Percentiles rank a stretch among this genome's conserved stretches.
Conservation (phyloP, 1,140 invertebrate genomes). For the Palaemon carinicauda region DNA sequence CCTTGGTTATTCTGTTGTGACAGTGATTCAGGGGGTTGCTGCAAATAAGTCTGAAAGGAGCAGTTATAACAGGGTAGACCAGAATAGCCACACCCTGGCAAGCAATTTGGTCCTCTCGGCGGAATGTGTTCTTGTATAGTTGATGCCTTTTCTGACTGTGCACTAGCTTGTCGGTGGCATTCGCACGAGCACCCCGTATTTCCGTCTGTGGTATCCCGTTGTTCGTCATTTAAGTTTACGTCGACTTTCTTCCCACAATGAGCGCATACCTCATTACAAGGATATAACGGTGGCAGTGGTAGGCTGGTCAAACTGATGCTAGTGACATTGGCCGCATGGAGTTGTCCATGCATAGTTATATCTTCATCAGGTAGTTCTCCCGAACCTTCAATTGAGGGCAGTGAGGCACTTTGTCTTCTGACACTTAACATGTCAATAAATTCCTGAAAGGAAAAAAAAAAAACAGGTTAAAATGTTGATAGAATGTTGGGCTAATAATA, state of each 20-base stretch:
- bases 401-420: too few species aligned
- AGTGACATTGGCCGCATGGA: too few species aligned
- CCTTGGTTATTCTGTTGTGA: neutral
- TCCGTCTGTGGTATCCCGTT: neutral
- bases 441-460: too few species aligned
- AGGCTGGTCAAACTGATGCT: neutral
- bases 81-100: slow-evolving; percentile 13
- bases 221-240: neutral
- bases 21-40: neutral
- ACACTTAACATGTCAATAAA: too few species aligned
- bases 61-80: slow-evolving; percentile 17
- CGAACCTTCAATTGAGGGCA: too few species aligned
- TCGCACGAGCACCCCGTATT: neutral
- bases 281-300: neutral
- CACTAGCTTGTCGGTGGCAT: neutral
- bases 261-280: neutral
- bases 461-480: too few species aligned
- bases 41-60: neutral
- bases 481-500: too few species aligned
- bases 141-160: neutral
- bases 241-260: neutral
- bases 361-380: too few species aligned
- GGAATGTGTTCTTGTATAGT: neutral
- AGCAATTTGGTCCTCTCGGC: neutral
- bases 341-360: too few species aligned